Evolutionary conservation across 2,888 invertebrate species (phyloP).

Genomic region (Icerya purchasi): DNA sequence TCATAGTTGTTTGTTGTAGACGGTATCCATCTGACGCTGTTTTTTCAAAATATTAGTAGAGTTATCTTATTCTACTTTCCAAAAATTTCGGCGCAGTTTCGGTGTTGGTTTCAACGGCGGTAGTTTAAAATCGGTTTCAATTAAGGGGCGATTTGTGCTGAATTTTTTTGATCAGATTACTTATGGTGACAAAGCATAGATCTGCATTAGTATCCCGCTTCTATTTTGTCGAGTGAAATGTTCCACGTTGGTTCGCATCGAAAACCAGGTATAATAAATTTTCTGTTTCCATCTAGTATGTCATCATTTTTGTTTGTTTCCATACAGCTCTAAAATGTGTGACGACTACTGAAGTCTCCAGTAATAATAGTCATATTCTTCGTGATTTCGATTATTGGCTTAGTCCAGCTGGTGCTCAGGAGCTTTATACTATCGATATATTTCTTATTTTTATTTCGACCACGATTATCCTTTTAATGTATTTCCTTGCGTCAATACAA

Average conservation of each 20-base stretch:
- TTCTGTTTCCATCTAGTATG: background rate
- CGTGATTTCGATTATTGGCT: background rate
- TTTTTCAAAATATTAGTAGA: background rate
- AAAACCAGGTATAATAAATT: background rate
- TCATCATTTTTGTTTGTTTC: background rate
- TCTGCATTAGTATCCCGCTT: background rate
- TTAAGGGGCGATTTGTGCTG: background rate
- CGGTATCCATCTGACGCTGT: background rate
- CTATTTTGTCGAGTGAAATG: background rate
- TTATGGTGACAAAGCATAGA: background rate
- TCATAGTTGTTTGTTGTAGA: background rate
- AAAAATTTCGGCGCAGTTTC: too few relatives aligned
- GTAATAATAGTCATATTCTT: background rate
- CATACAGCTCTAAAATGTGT: background rate
- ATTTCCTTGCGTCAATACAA: too few relatives aligned
- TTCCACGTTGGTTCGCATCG: background rate
- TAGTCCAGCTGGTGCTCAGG: too few relatives aligned
- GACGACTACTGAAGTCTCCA: background rate
- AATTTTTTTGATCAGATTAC: background rate
- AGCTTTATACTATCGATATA: too few relatives aligned
- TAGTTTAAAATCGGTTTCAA: background rate
- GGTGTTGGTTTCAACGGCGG: too few relatives aligned
- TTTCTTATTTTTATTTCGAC: too few relatives aligned
- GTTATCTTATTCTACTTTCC: background rate
- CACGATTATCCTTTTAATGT: too few relatives aligned